These are phyloP conservation scores for Drosophila diplacantha DNA, from an alignment of 2,888 invertebrate genomes.

Conservation along the genomic window DNA sequence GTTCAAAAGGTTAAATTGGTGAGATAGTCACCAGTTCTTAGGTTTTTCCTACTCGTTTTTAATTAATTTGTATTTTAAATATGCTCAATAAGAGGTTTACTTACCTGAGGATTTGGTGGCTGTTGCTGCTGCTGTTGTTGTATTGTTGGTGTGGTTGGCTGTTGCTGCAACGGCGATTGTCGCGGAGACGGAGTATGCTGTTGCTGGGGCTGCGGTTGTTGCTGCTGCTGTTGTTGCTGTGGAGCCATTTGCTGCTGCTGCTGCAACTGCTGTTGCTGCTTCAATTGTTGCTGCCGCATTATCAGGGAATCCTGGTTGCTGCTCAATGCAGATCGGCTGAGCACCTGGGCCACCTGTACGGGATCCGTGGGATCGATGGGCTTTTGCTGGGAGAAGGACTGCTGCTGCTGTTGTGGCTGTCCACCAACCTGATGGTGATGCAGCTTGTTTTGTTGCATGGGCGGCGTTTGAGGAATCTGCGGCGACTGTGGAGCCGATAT, in stretches of 20 bases:
- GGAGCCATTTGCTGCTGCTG: conserved; percentile 59
- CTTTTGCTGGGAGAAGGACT: conserved; percentile 69
- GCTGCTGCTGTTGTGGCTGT: conserved; percentile 57
- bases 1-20: not conserved
- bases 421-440: conserved; percentile 56
- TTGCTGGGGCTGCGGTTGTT: conserved; percentile 53
- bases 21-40: not conserved
- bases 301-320: conserved; percentile 76
- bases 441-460: conserved; percentile 61
- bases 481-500: conserved; percentile 73
- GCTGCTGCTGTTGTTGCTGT: conserved; percentile 52
- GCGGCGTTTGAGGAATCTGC: conserved; percentile 69
- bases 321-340: conserved; percentile 75
- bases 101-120: conserved; percentile 15
- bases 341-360: conserved; percentile 76
- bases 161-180: conserved; percentile 17
- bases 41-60: not conserved
- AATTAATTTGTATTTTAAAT: not conserved
- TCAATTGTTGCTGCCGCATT: conserved; percentile 75
- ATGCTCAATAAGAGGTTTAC: not conserved
- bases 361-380: conserved; percentile 78
- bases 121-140: conserved; percentile 29
- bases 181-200: conserved; percentile 26
- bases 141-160: conserved; percentile 36
- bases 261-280: conserved; percentile 72